These are phyloP conservation scores for Microcebus murinus DNA, from an alignment of 2,113 vertebrate genomes.

Conservation along the genomic window DNA sequence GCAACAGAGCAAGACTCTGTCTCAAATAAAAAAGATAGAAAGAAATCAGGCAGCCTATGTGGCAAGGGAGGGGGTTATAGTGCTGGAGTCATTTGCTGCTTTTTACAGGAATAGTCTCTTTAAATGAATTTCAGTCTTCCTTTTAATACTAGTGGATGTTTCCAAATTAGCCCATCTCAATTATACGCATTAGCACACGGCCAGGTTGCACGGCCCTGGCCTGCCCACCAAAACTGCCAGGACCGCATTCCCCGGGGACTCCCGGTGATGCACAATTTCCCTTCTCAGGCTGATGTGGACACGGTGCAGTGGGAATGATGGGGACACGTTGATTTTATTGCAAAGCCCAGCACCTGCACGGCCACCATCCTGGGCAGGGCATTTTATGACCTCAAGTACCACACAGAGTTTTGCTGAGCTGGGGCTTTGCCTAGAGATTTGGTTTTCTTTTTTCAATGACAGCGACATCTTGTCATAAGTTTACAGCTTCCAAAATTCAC, in stretches of 20 bases:
- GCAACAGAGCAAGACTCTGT: no score
- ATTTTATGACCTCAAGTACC: background rate
- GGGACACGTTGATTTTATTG: no score
- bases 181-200: background rate
- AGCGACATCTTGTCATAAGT: background rate
- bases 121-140: background rate
- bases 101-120: background rate
- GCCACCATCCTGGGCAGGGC: rapidly evolving
- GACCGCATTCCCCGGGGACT: background rate
- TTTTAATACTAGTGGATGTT: background rate
- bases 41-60: background rate
- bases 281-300: background rate
- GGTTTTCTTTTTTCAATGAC: background rate
- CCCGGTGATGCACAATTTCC: background rate
- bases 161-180: background rate
- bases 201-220: background rate
- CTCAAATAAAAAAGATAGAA: no score
- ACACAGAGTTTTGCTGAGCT: background rate
- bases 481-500: background rate
- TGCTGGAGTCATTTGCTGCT: rapidly evolving
- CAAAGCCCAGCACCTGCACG: background rate
- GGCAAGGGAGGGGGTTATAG: rapidly evolving
- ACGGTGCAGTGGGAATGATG: rapidly evolving
- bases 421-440: background rate
- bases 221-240: background rate